Evolutionary conservation across 2,888 invertebrate genomes (phyloP), one percentile per base, ranked within the genome.

Genomic region (Sialis fuliginosa): DNA sequence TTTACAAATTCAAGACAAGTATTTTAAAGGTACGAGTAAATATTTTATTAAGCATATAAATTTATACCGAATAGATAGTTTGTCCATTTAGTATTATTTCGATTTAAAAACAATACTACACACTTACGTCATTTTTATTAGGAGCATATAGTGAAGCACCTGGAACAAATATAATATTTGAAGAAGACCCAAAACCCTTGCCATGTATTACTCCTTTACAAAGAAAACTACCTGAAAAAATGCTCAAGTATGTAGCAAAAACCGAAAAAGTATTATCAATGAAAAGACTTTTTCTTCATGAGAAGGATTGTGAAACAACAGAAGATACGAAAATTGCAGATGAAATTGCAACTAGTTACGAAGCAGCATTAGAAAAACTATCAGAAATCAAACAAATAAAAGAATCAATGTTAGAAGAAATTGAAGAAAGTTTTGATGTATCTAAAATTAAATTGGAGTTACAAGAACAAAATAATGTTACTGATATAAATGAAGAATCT

Each of bases 131-230:
- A 13, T 62, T 62, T 51, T 66, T 68, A 62, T 55, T 60, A 76
- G 86, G 85, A 12, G 71, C 71, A 45, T 82, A 76, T 62, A 77
- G 78, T 56, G 73, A 76, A 58, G 69, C 77, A 6, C 60, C 80
- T 49, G 86, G 85, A 13, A 85, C 85, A 10, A 76, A 78, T 53
- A 66, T 86, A 59, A 81, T 84, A 59, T 84, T 86, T 59, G 75
- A 79, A 58, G 75, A 76, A 55, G 72, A 77, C 50, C 63, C 69
- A 33, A 62, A 70, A 37, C 65, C 69, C 5, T 10, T 13, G 10
- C 10, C n/a, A 35, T 10, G 22, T 30, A 37, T 45, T 12, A 13
- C 13, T 9, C 35, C 45, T 7, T 13, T 13, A 9, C 22, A 13
- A 8, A 45, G 31, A n/a, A 35, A 45, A 45, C 22, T 8, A 9